Percentiles rank a stretch among this genome's conserved stretches.
phyloP scores from a whole-genome alignment of 2,888 invertebrate species.

The Chymomyza caudatula region DNA sequence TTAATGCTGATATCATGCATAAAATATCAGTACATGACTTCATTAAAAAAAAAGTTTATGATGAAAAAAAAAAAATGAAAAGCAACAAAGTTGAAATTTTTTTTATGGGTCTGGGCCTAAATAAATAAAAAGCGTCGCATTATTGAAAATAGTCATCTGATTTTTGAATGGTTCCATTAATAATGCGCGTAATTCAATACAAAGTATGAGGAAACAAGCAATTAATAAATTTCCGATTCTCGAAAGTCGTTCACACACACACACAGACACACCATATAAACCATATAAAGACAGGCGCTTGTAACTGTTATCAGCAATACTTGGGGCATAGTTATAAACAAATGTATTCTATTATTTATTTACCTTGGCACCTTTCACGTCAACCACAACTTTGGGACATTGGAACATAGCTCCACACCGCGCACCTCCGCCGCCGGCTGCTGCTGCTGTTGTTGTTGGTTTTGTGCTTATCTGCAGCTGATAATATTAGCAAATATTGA shows the following conservation, averaged over 20 bases:
- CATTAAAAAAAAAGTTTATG: conserved; percentile 34
- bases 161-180: conserved; percentile 32
- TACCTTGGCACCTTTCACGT: conserved; percentile 36
- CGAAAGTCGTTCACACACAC: background rate
- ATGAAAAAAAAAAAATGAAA: too few relatives aligned
- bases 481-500: conserved; percentile 63
- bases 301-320: conserved; percentile 50
- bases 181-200: conserved; percentile 63
- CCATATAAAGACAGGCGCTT: conserved; percentile 15
- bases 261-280: background rate
- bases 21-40: conserved; percentile 36
- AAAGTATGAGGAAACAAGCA: conserved; percentile 58
- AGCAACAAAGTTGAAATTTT: background rate
- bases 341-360: conserved; percentile 54
- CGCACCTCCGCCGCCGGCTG: too few relatives aligned
- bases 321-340: conserved; percentile 42
- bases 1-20: conserved; percentile 34
- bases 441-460: background rate
- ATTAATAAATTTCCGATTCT: conserved; percentile 55
- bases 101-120: conserved; percentile 57
- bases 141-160: conserved; percentile 12
- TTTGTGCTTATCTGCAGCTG: conserved; percentile 39
- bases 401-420: background rate
- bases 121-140: conserved; percentile 44
- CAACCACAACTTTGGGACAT: background rate